Conservation (phyloP, 1,140 invertebrate species). For the Drosophila kanapiae region DNA sequence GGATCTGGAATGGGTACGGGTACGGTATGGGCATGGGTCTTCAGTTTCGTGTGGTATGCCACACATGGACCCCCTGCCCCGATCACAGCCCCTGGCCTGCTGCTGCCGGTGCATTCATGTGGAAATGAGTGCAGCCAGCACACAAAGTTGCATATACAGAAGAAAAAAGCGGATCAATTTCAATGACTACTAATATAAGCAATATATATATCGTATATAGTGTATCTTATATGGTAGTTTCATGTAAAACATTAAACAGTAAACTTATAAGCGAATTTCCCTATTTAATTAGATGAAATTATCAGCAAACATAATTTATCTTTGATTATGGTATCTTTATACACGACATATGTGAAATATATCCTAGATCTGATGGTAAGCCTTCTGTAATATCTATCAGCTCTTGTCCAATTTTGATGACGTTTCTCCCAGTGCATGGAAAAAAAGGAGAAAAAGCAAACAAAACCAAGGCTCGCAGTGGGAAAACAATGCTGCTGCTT, state of each 20-base stretch:
- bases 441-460: slow-evolving; percentile 58
- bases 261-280: background rate
- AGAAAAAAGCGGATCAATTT: slow-evolving; percentile 11
- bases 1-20: slow-evolving; percentile 20
- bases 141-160: slow-evolving; percentile 62
- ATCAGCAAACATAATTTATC: too few relatives aligned
- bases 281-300: too few relatives aligned
- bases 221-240: background rate
- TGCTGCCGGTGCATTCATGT: slow-evolving; percentile 71
- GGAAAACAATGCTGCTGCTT: slow-evolving; percentile 69
- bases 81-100: slow-evolving; percentile 30
- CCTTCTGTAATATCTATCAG: too few relatives aligned
- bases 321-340: background rate
- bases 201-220: too few relatives aligned
- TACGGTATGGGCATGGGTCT: slow-evolving; percentile 32
- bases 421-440: slow-evolving; percentile 19
- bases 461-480: slow-evolving; percentile 64
- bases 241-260: background rate
- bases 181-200: background rate
- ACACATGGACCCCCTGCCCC: slow-evolving; percentile 31
- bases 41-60: slow-evolving; percentile 40
- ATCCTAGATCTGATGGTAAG: too few relatives aligned
- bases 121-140: slow-evolving; percentile 77
- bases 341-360: too few relatives aligned
- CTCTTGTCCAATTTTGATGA: too few relatives aligned